A percentile compares a stretch with the other conserved stretches of the same genome.
phyloP scores from a whole-genome alignment of 2,797 vertebrate species.

The Pangasius djambal region DNA sequence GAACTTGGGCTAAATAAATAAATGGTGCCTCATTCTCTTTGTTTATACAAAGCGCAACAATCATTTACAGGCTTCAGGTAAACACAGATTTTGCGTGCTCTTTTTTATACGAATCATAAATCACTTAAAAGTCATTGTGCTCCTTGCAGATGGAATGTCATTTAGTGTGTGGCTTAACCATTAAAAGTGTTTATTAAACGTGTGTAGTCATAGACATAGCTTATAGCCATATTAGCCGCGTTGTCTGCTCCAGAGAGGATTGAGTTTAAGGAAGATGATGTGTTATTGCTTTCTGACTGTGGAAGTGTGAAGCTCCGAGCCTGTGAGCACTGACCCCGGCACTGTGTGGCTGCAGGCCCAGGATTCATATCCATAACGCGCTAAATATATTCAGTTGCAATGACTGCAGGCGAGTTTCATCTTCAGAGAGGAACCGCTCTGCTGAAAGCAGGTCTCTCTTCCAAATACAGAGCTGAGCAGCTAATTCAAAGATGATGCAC shows the following conservation, averaged over 20 bases:
- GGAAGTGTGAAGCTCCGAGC: conserved; percentile 76
- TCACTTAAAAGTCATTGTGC: conserved; percentile 6
- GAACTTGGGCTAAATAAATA: conserved; percentile 61
- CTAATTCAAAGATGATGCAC: conserved; percentile 75
- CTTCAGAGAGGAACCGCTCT: conserved; percentile 65
- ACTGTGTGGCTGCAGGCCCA: conserved; percentile 70
- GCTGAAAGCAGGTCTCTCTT: conserved; percentile 73
- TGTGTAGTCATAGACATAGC: conserved; percentile 31
- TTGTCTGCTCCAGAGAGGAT: conserved; percentile 59
- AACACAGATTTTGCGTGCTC: conserved; percentile 16
- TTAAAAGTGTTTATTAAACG: conserved; percentile 44
- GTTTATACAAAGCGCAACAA: conserved; percentile 30
- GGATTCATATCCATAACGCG: conserved; percentile 84
- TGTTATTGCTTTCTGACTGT: conserved; percentile 78
- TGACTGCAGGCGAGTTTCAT: conserved; percentile 73
- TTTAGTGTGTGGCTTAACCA: conserved; percentile 4
- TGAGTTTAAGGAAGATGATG: conserved; percentile 73
- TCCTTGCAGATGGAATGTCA: neutral
- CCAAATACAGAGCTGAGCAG: conserved; percentile 75
- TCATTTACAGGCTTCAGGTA: conserved; percentile 35
- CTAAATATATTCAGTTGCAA: conserved; percentile 82
- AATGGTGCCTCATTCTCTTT: conserved; percentile 41
- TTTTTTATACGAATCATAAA: conserved; percentile 5
- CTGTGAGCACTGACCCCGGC: conserved; percentile 77
- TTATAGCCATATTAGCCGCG: conserved; percentile 42